These are phyloP conservation scores for Ctenodactylus gundi DNA, from an alignment of 2,113 vertebrate species.

Conservation along the genomic window DNA sequence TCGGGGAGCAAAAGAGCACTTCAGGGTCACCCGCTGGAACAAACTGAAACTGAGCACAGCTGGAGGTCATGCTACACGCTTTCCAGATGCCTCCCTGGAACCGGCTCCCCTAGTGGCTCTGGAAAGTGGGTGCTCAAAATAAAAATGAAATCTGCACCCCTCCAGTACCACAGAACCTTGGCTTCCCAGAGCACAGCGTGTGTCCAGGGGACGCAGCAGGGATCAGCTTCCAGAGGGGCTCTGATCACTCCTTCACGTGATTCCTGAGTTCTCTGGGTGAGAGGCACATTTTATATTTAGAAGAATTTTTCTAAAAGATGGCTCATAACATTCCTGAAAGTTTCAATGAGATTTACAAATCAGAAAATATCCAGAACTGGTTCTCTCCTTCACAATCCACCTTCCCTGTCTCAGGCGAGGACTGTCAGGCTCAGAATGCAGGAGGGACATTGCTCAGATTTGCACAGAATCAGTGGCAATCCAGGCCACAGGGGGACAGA, in stretches of 20 bases:
- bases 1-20: conserved; percentile 57
- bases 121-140: conserved; percentile 46
- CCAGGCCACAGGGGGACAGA: not conserved
- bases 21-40: conserved; percentile 80
- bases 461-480: not conserved
- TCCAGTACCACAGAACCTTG: not conserved
- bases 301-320: not conserved
- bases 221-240: no score
- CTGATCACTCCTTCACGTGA: not conserved
- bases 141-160: conserved; percentile 22
- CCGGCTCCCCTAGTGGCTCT: not conserved
- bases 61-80: conserved; percentile 78
- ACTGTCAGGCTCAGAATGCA: not conserved
- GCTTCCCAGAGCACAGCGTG: not conserved
- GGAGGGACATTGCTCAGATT: not conserved
- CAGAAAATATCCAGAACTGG: not conserved
- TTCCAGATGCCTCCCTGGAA: conserved; percentile 82
- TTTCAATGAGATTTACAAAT: not conserved
- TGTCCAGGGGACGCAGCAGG: not conserved
- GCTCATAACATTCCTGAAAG: not conserved
- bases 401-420: not conserved
- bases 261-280: not conserved
- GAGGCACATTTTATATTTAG: not conserved
- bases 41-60: conserved; percentile 80
- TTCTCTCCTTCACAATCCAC: not conserved